Percentiles rank a stretch among this genome's conserved stretches.
phyloP scores from a whole-genome alignment of 2,113 vertebrate species.

The Myotis yumanensis region DNA sequence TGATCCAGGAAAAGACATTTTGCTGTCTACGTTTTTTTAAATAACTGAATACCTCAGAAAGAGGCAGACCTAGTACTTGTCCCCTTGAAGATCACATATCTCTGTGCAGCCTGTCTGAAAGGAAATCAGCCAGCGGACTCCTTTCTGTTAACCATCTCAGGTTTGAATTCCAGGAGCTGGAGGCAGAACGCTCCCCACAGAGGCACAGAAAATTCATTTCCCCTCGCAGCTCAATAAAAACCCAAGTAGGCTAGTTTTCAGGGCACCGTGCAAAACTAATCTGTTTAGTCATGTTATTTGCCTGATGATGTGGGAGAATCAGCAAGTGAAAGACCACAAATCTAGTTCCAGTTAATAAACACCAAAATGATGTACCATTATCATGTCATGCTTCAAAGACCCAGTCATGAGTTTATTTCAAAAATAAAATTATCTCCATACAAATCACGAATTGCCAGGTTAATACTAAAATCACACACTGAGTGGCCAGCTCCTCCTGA shows the following conservation, averaged over 20 bases:
- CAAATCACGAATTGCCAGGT: conserved; percentile 38
- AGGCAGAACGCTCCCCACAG: conserved; percentile 65
- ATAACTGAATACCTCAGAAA: neutral
- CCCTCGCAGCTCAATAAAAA: conserved; percentile 62
- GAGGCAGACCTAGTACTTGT: neutral
- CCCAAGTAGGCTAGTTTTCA: conserved; percentile 43
- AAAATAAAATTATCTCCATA: conserved; percentile 56
- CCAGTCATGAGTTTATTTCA: conserved; percentile 2
- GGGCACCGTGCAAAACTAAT: conserved; percentile 60
- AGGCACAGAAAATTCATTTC: conserved; percentile 72
- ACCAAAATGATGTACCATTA: conserved; percentile 48
- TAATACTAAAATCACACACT: conserved; percentile 7
- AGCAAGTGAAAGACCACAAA: conserved; percentile 47
- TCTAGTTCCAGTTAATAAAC: conserved; percentile 61
- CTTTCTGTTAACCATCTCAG: conserved; percentile 16
- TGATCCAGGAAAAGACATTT: neutral
- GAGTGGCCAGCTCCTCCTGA: conserved; percentile 2
- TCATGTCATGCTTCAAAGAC: conserved; percentile 9
- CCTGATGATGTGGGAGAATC: conserved; percentile 43
- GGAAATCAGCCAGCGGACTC: neutral
- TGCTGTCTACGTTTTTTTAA: neutral
- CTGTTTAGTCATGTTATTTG: conserved; percentile 65
- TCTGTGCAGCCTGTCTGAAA: neutral
- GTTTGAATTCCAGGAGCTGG: conserved; percentile 24
- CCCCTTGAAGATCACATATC: neutral